Evolutionary conservation across 2,888 invertebrate species (phyloP), one percentile per base, ranked within the genome.

Genomic region (Eupithecia subfuscata): DNA sequence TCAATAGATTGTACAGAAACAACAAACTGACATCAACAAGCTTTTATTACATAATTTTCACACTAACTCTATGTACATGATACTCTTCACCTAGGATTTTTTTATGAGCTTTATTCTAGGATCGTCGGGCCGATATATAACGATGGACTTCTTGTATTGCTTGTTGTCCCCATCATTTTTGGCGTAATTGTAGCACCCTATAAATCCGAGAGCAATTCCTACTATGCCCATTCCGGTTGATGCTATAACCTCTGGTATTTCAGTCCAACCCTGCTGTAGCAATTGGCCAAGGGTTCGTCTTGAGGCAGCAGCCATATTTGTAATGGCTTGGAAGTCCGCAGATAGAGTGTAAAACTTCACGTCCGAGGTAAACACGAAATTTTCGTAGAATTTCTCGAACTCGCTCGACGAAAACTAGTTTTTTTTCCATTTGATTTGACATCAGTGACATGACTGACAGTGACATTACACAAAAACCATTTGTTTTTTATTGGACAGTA

Each of bases 161-260:
- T 95, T 95, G 84, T 97, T 97, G 84, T 97, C 96, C 71, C 96
- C 96, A 85, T 97, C 96, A 60, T 93, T 95, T 77, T 92, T 90
- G 34, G 91, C 85, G 82, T 96, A 96, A 56, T 93, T 95, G 76
- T 89, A 88, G 69, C 95, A 81, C 3, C 95, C 96, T 56, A 92
- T 69, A 30, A 86, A 85, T 25, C 93, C 94, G 77, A 96, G 80
- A 11, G 89, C 95, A 6, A 96, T 70, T 43, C 97, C 97, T 56
- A 95, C 84, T 0, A 97, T 0, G 0, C 95, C 97, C 80, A 97
- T 81, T 18, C 95, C 95, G 4, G 95, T 90, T 37, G 96, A 94
- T 43, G 95, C 96, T 64, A 97, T 89, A 69, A 97, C 90, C 89
- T 97, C 97, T 6, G 97, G 97, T 77, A 97, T 96, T 91, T 97